Evolutionary conservation across 1,140 invertebrate species (phyloP), one percentile per base, ranked within the genome.

Genomic region (Sycobia sp.): DNA sequence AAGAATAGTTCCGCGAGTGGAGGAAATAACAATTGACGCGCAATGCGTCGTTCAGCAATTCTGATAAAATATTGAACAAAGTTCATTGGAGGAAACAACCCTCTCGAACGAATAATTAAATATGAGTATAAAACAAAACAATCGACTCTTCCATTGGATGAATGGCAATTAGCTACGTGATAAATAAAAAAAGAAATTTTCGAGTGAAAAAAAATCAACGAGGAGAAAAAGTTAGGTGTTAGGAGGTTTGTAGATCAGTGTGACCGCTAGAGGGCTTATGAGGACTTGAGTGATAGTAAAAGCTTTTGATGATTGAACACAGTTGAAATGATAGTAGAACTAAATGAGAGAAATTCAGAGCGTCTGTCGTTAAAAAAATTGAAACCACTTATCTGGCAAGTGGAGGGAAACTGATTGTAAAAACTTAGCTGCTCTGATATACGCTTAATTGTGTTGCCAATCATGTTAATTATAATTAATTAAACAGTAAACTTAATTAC

Each of bases 401-500:
- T 22, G 53, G 53, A 63, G 61, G 61, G 25, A 56, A 51, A 59
- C 41, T 65, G 43, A 65, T 41, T 56, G 56, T 59, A 59, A 65
- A n/a, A 65, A 74, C 67, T 73, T 73, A 73, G 68, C 63, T 72
- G 73, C 71, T 73, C 72, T 69, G 63, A 73, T 70, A 73, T 78
- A 76, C 76, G 76, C 75, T 78, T 78, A 76, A 78, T 76, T 78
- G 72, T 76, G 74, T 78, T 78, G 74, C 75, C 75, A 78, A 76
- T 76, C 69, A 69, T 71, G 66, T 70, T 71, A 67, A 71, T 71
- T 71, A 66, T 56, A 60, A 56, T 72, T 71, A 73, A 71, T 72
- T 71, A 58, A 63, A 63, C 18, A n/a, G 41, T 36, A 34, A 69
- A 71, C 68, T 69, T 73, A 71, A 74, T 73, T 73, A 66, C 69